A percentile compares a stretch with the other conserved stretches of the same genome.
Evolutionary conservation across 2,888 invertebrate species (phyloP).

Genomic region (Cephus pulcher): DNA sequence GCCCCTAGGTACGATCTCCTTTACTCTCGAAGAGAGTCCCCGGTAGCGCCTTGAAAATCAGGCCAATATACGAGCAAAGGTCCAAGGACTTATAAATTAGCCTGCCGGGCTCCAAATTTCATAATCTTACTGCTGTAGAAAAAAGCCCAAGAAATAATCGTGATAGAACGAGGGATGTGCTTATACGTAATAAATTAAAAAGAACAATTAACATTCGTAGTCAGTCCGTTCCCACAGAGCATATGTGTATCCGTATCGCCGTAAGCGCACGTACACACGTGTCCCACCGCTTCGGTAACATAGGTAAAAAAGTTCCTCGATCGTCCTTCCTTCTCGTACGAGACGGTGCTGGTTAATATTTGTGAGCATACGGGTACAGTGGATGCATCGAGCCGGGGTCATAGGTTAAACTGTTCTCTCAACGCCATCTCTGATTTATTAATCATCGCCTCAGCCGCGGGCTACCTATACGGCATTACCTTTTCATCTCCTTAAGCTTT

Average conservation of each 20-base stretch:
- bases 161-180: slow-evolving; percentile 38
- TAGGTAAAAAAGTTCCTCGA: slow-evolving; percentile 15
- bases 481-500: slow-evolving; percentile 4
- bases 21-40: background rate
- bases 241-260: slow-evolving; percentile 47
- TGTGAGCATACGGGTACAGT: slow-evolving; percentile 11
- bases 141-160: slow-evolving; percentile 40
- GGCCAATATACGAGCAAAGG: background rate
- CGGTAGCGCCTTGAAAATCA: background rate
- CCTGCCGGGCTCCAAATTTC: background rate
- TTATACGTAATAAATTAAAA: slow-evolving; percentile 59
- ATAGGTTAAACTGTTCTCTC: slow-evolving; percentile 60
- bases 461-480: slow-evolving; percentile 32
- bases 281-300: slow-evolving; percentile 25
- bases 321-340: slow-evolving; percentile 24
- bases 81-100: background rate
- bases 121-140: background rate
- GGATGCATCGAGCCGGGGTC: slow-evolving; percentile 43
- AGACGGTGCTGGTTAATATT: background rate
- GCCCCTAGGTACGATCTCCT: background rate
- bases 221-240: slow-evolving; percentile 55
- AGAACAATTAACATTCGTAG: slow-evolving; percentile 63
- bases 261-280: slow-evolving; percentile 23
- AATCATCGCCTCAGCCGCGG: slow-evolving; percentile 47
- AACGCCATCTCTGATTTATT: slow-evolving; percentile 59